Percentiles rank a stretch among this genome's conserved stretches.
Conservation (phyloP, 92 coral and sea anemone species). For the Anthopleura xanthogrammica region DNA sequence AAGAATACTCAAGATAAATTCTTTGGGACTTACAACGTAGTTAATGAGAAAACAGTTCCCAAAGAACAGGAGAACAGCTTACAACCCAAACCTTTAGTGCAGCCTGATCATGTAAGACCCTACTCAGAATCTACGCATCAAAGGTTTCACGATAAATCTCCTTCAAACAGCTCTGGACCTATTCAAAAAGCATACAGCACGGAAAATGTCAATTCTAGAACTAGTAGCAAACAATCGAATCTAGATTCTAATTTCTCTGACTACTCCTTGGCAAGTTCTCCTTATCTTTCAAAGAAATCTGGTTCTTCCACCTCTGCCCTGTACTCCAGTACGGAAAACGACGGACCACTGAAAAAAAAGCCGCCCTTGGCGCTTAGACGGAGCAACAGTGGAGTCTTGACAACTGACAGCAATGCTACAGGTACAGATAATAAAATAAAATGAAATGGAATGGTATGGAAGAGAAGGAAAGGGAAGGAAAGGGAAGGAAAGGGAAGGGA, state of each 20-base stretch:
- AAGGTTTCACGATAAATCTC: not conserved
- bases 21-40: not conserved
- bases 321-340: constrained; percentile 6
- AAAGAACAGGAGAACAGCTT: not conserved
- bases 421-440: not conserved
- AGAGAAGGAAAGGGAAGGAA: no score
- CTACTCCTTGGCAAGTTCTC: not conserved
- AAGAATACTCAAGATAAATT: not conserved
- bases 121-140: not conserved
- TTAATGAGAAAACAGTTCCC: not conserved
- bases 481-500: no score
- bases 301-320: not conserved
- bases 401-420: not conserved
- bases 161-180: not conserved
- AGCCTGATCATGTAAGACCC: not conserved
- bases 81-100: not conserved
- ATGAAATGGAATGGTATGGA: no score
- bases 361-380: constrained; percentile 20
- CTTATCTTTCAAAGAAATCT: not conserved
- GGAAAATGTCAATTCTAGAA: constrained; percentile 11
- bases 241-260: constrained; percentile 10
- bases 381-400: constrained; percentile 34
- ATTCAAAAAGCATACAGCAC: constrained; percentile 16
- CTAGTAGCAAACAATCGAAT: not conserved
- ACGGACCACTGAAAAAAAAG: constrained; percentile 3